Base-by-base conservation (phyloP, 2,797 vertebrate species). In the Periophthalmus magnuspinnatus region DNA sequence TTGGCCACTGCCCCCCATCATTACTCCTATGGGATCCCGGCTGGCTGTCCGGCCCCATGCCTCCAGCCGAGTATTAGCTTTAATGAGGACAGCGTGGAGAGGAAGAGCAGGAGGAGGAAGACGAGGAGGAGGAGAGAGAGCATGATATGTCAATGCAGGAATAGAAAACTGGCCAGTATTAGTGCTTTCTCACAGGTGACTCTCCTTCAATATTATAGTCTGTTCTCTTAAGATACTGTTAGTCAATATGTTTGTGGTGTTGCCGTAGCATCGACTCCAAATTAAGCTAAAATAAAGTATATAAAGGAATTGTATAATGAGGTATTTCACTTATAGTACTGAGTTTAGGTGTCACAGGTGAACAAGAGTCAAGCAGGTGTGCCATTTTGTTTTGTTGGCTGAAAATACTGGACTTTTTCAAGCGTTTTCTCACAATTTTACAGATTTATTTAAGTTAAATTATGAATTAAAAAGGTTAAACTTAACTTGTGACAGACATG, bases 21-120 rank as follows among this genome's bases (percentile, higher is more conserved):
- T 91, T 89, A 89, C 82, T 90, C 86, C 90, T 81, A 71, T 0
- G 84, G 81, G 88, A 86, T 76, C 79, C 79, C 59, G 77, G 78
- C 76, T 67, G 45, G 78, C 45, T 5, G 70, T 72, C 32, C 79
- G 63, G 81, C 78, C 79, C 78, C 81, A 68, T 71, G 77, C 81
- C 71, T 77, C 75, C 86, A 80, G 75, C 77, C 72, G 68, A 28
- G 0, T 72, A 89, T 86, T 88, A 84, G 68, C 80, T 17, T 60
- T 91, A 90, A 92, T 86, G 88, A 91, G 87, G 87, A 85, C 88
- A 80, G 78, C 55, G 36, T 17, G 13, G 80, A 0, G 48, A 21
- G 8, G 61, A 72, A 45, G 71, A 54, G 69, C 62, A 80, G 71
- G 60, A 79, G 17, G 72, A 78, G 75, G 68, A 19, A 16, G 71